These are phyloP conservation scores for Drosophila tripunctata DNA, from an alignment of 2,888 invertebrate species.

Conservation along the genomic window DNA sequence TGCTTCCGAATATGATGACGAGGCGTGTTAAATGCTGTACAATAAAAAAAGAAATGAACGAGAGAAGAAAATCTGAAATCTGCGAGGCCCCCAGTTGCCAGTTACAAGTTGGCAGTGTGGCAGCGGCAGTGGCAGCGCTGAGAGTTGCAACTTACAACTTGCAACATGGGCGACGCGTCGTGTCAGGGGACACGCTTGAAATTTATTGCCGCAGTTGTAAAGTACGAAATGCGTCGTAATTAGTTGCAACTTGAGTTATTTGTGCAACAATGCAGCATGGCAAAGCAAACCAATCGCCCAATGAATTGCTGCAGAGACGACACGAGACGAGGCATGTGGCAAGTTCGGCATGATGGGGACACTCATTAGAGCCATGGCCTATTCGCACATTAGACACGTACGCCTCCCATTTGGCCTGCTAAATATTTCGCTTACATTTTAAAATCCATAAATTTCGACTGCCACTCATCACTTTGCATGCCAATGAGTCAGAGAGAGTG, in stretches of 20 bases:
- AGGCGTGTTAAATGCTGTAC: slow-evolving; percentile 71
- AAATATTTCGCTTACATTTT: slow-evolving; percentile 68
- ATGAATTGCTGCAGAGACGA: slow-evolving; percentile 17
- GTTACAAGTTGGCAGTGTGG: slow-evolving; percentile 27
- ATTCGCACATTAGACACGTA: slow-evolving; percentile 79
- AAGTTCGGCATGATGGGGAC: not conserved
- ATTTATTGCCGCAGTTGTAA: slow-evolving; percentile 77
- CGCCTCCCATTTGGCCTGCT: slow-evolving; percentile 49
- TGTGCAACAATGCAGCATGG: slow-evolving; percentile 72
- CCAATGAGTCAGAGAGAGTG: slow-evolving; percentile 55
- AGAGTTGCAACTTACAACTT: slow-evolving; percentile 18
- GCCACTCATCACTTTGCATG: slow-evolving; percentile 57
- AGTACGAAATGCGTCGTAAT: slow-evolving; percentile 78
- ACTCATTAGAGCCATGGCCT: slow-evolving; percentile 56
- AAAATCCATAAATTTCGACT: slow-evolving; percentile 72
- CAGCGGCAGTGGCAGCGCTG: slow-evolving; percentile 12
- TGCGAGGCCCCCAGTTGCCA: slow-evolving; percentile 44
- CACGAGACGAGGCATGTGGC: not conserved
- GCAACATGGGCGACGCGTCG: slow-evolving; percentile 57
- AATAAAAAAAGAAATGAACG: slow-evolving; percentile 11
- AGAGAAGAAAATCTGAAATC: slow-evolving; percentile 46
- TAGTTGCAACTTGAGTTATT: slow-evolving; percentile 80
- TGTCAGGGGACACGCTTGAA: slow-evolving; percentile 75
- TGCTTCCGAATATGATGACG: slow-evolving; percentile 80
- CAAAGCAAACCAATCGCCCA: slow-evolving; percentile 42